Base-by-base conservation (phyloP, 2,113 vertebrate genomes). In the Poeciliopsis prolifica region DNA sequence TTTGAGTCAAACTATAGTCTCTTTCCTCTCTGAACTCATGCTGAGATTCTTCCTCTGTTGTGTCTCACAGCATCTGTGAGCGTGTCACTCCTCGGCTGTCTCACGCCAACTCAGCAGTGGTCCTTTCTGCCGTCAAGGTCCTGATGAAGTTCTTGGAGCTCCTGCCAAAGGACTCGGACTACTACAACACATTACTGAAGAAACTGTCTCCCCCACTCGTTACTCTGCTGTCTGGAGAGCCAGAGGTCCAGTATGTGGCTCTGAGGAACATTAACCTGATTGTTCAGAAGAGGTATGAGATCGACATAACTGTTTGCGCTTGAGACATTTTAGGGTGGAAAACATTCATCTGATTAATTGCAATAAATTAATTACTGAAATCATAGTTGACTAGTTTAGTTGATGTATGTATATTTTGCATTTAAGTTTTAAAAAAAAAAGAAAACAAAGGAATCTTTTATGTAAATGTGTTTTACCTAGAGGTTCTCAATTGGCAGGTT, bases 61-160 rank as follows among this genome's bases (percentile, higher is more conserved):
- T 7, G n/a, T 72, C 62, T 72, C 13, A 40, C 73, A 99, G 98
- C 83, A 99, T 99, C 83, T 99, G 98, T 68, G 97, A 99, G 83
- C 96, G 98, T 0, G 98, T 99, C 68, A 99, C 98, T 5, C 98
- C 98, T 8, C 95, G 98, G 2, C 95, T 99, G 62, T 99, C 98
- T 44, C 98, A 99, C 0, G 98, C 98, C 91, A 99, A 99, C 93
- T 99, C 98, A 0, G 98, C 97, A 0, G 98, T 99, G 91, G 98
- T 99, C 77, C 94, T 99, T 72, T 99, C 98, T 0, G 98, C 98
- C 0, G 98, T 99, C 61, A 99, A 99, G 91, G 98, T 99, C 72
- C 92, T 99, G 78, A 99, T 99, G 98, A 99, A 99, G 87, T 99
- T 99, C 89, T 87, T 99, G 84, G 98, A 99, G 87, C 95, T 99